These are phyloP conservation scores for Gymnopithys bicolor DNA, from an alignment of 2,797 vertebrate genomes.

Conservation along the genomic window DNA sequence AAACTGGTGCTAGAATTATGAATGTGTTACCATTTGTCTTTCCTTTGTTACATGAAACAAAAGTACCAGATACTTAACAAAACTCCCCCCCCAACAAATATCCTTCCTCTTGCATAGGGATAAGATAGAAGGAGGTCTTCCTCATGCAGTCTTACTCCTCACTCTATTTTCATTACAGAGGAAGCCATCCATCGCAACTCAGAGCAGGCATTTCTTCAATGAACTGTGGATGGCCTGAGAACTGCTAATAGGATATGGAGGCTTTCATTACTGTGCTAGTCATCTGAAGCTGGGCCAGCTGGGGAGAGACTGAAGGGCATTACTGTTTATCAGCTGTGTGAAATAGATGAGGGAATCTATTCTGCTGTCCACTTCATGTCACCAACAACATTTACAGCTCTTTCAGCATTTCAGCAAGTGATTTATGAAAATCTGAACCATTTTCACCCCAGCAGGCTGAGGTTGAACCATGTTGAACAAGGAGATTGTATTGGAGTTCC, in stretches of 20 bases:
- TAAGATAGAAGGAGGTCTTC: neutral
- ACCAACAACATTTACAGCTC: neutral
- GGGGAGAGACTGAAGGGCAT: constrained; percentile 3
- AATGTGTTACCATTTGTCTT: constrained; percentile 20
- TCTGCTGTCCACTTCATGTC: neutral
- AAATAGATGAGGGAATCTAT: neutral
- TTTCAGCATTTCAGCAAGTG: neutral
- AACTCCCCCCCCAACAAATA: neutral
- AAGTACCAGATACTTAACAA: constrained; percentile 1
- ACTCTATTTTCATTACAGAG: neutral
- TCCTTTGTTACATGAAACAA: constrained; percentile 32
- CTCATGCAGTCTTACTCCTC: neutral
- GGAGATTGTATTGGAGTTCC: neutral
- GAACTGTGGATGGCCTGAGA: neutral
- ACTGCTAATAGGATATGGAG: neutral
- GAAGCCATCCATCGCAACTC: constrained; percentile 20
- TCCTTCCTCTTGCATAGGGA: neutral
- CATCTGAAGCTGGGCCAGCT: constrained; percentile 33
- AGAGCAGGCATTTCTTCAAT: constrained; percentile 6
- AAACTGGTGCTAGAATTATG: constrained; percentile 49
- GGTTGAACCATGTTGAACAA: neutral
- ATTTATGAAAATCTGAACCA: neutral
- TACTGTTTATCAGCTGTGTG: neutral
- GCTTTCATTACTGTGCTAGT: constrained; percentile 29
- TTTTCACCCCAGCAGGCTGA: neutral